Conservation (phyloP, 2,888 invertebrate species). For the Blera fallax region DNA sequence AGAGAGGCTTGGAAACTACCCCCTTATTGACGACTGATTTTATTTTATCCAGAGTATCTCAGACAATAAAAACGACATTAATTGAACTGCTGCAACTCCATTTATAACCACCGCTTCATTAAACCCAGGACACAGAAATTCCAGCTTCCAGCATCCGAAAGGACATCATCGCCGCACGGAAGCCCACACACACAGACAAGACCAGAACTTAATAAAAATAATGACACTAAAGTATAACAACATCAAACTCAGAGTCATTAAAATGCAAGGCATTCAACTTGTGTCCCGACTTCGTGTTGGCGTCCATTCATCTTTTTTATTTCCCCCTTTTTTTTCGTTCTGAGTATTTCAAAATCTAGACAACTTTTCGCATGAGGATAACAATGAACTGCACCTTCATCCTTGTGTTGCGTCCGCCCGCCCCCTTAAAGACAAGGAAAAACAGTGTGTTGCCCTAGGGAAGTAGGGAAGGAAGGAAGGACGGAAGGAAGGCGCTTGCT, state of each 20-base stretch:
- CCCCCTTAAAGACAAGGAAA: background rate
- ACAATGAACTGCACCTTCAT: constrained; percentile 50
- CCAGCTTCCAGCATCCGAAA: background rate
- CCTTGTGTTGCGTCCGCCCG: constrained; percentile 17
- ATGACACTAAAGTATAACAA: constrained; percentile 54
- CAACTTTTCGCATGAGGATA: constrained; percentile 52
- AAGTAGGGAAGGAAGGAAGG: background rate
- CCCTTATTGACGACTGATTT: no score
- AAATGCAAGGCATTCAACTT: constrained; percentile 70
- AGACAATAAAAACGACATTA: constrained; percentile 31
- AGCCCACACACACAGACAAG: background rate
- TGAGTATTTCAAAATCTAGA: constrained; percentile 57
- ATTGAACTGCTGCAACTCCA: background rate
- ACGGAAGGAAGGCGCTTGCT: constrained; percentile 42
- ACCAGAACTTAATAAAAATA: constrained; percentile 49
- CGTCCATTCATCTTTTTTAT: constrained; percentile 52
- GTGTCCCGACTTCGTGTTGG: constrained; percentile 45
- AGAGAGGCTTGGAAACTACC: no score
- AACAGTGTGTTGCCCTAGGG: constrained; percentile 3
- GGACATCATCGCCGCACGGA: constrained; percentile 15
- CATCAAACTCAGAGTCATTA: constrained; percentile 47
- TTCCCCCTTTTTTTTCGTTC: background rate
- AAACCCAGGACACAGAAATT: constrained; percentile 11
- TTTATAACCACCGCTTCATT: constrained; percentile 23
- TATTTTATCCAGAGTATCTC: background rate